Conservation (phyloP, 1,140 invertebrate species). For the Eupristina koningsbergeri region DNA sequence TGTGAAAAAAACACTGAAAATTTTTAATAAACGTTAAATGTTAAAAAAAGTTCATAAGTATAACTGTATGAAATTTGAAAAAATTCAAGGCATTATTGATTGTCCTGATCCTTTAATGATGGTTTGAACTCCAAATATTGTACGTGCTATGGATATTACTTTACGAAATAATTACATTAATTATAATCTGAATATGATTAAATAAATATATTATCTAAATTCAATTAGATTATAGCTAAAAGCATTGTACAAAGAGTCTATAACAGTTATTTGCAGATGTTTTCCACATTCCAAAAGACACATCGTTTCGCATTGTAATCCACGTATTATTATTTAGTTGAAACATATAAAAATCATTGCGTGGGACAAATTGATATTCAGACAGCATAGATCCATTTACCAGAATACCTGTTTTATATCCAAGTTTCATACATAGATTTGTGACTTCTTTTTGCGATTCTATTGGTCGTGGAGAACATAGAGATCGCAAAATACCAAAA, state of each 20-base stretch:
- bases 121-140: too few species aligned
- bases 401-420: conserved; percentile 54
- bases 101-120: too few species aligned
- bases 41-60: too few species aligned
- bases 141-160: too few species aligned
- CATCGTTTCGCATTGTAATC: conserved; percentile 55
- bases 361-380: conserved; percentile 43
- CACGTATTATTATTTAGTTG: conserved; percentile 55
- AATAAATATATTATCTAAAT: background rate
- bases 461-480: conserved; percentile 71
- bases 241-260: conserved; percentile 59
- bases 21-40: too few species aligned
- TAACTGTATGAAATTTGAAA: too few species aligned
- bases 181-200: background rate
- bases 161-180: too few species aligned
- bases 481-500: conserved; percentile 76
- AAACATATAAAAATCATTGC: conserved; percentile 60
- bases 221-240: conserved; percentile 1
- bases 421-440: conserved; percentile 53
- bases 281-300: conserved; percentile 54
- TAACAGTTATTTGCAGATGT: conserved; percentile 54
- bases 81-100: too few species aligned
- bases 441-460: conserved; percentile 43
- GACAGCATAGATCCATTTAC: background rate
- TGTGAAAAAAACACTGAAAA: too few species aligned